Conservation (phyloP, 2,113 vertebrate genomes). For the Butastur rufipennis region DNA sequence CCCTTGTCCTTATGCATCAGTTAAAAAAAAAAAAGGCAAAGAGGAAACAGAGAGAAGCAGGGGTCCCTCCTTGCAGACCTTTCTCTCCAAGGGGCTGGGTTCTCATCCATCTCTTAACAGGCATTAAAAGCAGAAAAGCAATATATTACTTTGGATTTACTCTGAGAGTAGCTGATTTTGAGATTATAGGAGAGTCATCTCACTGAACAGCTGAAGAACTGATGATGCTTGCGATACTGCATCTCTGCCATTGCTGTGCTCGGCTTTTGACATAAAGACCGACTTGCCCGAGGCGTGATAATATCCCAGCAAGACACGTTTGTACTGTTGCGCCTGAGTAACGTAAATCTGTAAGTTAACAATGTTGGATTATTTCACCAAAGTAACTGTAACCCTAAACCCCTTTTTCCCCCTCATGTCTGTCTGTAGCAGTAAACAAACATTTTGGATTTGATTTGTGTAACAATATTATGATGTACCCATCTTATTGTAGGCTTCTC, state of each 20-base stretch:
- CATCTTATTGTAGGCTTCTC: background rate
- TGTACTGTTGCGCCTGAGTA: background rate
- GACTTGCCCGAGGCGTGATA: background rate
- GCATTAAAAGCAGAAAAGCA: background rate
- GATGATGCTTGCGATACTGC: background rate
- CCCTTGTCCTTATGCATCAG: background rate
- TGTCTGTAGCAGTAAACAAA: background rate
- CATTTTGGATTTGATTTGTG: background rate
- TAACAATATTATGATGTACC: background rate
- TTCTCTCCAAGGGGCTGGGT: background rate
- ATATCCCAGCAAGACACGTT: accelerated
- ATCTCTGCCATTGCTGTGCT: background rate
- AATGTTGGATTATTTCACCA: background rate
- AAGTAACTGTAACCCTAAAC: background rate
- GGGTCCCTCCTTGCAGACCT: background rate
- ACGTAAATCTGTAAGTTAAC: background rate
- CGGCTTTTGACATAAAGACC: background rate
- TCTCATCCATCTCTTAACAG: background rate
- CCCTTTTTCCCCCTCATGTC: background rate
- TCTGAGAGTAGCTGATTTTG: background rate
- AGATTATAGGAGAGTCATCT: background rate
- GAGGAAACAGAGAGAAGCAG: background rate
- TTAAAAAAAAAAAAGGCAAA: background rate
- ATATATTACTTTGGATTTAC: background rate
- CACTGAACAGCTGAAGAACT: background rate